Conservation (phyloP, 1,140 invertebrate species). For the Brachionus sp. region DNA sequence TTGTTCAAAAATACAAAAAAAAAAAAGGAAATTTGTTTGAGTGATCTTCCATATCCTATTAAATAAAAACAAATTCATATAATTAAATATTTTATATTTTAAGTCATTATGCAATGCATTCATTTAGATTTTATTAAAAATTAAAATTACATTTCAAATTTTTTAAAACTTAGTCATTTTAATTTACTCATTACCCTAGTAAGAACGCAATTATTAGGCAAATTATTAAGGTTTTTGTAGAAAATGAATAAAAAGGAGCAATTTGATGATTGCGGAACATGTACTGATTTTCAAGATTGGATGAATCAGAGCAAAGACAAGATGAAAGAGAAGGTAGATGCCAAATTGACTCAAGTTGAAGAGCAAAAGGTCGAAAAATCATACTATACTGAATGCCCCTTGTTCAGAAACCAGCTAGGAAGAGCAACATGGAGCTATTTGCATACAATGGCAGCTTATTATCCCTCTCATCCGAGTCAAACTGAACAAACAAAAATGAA, state of each 20-base stretch:
- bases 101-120: neutral
- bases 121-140: neutral
- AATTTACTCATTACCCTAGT: neutral
- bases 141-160: neutral
- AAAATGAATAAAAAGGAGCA: constrained; percentile 4
- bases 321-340: neutral
- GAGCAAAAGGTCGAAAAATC: neutral
- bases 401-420: constrained; percentile 59
- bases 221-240: neutral
- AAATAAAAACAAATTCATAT: neutral
- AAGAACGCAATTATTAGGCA: neutral
- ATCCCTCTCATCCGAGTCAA: constrained; percentile 76
- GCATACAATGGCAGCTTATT: constrained; percentile 94
- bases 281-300: constrained; percentile 44
- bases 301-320: neutral
- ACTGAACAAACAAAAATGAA: constrained; percentile 72
- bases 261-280: constrained; percentile 12
- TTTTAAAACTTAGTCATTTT: neutral
- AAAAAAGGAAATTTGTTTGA: neutral
- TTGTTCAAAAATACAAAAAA: neutral
- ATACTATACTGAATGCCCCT: constrained; percentile 54
- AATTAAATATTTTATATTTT: neutral
- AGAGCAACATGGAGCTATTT: constrained; percentile 80
- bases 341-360: neutral
- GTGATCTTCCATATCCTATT: neutral